Evolutionary conservation across 2,888 invertebrate genomes (phyloP).

Genomic region (Gari tellinella): DNA sequence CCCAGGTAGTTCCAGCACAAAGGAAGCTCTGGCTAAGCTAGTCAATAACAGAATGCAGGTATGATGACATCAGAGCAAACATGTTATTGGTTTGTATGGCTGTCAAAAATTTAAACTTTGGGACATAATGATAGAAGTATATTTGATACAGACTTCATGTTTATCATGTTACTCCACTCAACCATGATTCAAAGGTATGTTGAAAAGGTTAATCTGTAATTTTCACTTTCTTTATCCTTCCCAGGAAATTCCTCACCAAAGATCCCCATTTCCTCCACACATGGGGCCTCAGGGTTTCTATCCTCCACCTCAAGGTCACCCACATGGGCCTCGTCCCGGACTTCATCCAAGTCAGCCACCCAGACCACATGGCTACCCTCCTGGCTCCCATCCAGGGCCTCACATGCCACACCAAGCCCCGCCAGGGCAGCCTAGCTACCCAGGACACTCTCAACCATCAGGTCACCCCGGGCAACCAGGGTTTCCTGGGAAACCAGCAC

Average conservation of each 20-base stretch:
- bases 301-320: conserved; percentile 54
- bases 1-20: conserved; percentile 84
- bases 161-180: too few relatives aligned
- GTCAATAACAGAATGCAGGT: conserved; percentile 85
- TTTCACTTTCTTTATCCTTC: not conserved
- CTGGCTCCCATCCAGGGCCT: conserved; percentile 18
- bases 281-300: conserved; percentile 49
- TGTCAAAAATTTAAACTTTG: too few relatives aligned
- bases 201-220: not conserved
- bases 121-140: too few relatives aligned
- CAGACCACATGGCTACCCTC: conserved; percentile 29
- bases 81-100: too few relatives aligned
- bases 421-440: conserved; percentile 8
- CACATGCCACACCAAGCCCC: conserved; percentile 25
- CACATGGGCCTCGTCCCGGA: conserved; percentile 9
- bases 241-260: conserved; percentile 4
- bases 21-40: conserved; percentile 98
- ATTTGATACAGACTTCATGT: too few relatives aligned
- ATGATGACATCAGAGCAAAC: not conserved
- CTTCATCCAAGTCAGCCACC: conserved; percentile 8
- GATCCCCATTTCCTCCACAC: conserved; percentile 55
- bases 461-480: not conserved
- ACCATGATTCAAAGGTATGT: too few relatives aligned
- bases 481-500: too few relatives aligned
- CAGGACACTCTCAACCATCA: conserved; percentile 13